phyloP scores from a whole-genome alignment of 2,797 vertebrate genomes.

The Hirundo rustica region DNA sequence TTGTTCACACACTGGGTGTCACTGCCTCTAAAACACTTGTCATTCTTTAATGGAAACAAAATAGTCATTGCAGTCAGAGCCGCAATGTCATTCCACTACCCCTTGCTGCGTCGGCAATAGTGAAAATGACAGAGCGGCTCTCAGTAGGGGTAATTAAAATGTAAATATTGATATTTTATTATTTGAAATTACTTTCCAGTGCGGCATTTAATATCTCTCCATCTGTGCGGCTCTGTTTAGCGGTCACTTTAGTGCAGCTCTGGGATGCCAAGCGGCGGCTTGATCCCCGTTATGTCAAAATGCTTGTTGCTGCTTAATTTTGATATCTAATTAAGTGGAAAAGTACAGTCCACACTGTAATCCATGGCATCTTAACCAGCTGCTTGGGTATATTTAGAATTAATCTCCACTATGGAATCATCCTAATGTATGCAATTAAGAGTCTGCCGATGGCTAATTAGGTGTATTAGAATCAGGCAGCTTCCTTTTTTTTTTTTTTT shows the following conservation, averaged over 20 bases:
- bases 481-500: conserved; percentile 58
- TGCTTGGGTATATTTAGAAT: conserved; percentile 99
- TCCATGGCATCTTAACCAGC: conserved; percentile 91
- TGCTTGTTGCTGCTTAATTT: conserved; percentile 90
- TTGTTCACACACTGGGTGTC: conserved; percentile 81
- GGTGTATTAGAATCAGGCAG: conserved; percentile 90
- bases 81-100: conserved; percentile 82
- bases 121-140: conserved; percentile 87
- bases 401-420: conserved; percentile 99
- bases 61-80: conserved; percentile 80
- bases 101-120: conserved; percentile 84
- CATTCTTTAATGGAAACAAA: conserved; percentile 87
- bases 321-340: conserved; percentile 95
- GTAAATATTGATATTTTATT: conserved; percentile 99
- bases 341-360: conserved; percentile 92
- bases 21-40: conserved; percentile 84
- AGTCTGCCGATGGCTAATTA: conserved; percentile 99
- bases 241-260: conserved; percentile 90
- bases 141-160: conserved; percentile 99
- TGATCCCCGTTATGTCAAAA: conserved; percentile 86
- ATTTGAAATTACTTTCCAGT: conserved; percentile 99
- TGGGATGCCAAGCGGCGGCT: conserved; percentile 84
- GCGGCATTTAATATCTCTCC: conserved; percentile 98
- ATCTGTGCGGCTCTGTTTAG: conserved; percentile 96
- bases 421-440: conserved; percentile 99